These are phyloP conservation scores for Pluvianellus socialis DNA, from an alignment of 2,113 vertebrate species.

Conservation along the genomic window DNA sequence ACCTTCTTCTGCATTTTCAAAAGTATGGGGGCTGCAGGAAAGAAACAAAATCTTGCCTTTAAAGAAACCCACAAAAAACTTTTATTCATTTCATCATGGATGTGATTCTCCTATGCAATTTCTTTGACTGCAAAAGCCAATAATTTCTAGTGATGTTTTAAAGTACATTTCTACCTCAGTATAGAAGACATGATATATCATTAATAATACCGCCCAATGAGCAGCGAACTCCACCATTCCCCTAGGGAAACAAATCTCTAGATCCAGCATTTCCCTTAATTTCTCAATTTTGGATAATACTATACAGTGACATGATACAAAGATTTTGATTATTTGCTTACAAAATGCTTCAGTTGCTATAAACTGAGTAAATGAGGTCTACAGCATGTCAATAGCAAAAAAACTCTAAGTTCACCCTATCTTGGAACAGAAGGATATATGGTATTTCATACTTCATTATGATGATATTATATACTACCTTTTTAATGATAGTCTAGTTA, in stretches of 20 bases:
- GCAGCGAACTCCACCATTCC: background rate
- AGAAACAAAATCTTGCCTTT: background rate
- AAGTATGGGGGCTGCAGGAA: background rate
- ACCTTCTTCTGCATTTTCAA: background rate
- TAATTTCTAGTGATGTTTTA: background rate
- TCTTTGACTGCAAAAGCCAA: background rate
- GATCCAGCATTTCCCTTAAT: background rate
- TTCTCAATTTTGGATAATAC: background rate
- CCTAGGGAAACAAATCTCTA: background rate
- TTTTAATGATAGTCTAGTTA: background rate
- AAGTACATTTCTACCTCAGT: background rate
- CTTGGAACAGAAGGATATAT: background rate
- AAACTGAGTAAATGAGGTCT: background rate
- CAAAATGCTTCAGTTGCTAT: background rate
- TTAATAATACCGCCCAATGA: background rate
- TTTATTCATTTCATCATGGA: background rate
- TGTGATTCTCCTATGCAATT: background rate
- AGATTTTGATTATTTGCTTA: background rate
- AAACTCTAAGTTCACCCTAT: background rate
- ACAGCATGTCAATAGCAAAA: background rate
- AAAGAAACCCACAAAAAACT: background rate
- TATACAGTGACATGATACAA: background rate
- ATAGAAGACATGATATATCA: background rate
- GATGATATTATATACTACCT: background rate
- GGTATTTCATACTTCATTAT: background rate